Evolutionary conservation across 2,113 vertebrate genomes (phyloP).

Genomic region (Buteo buteo): DNA sequence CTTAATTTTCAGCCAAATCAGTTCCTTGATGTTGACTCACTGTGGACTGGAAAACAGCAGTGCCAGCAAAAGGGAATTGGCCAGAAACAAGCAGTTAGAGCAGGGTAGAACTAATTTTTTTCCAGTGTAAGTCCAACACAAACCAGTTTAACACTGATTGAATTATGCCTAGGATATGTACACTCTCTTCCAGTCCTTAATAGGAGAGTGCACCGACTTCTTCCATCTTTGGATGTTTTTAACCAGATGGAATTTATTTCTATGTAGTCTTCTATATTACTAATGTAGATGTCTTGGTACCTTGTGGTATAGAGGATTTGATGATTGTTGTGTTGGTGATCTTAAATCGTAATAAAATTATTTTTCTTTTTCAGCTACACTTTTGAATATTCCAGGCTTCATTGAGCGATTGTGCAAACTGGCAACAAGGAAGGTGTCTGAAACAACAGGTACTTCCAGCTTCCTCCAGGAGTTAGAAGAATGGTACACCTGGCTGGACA

Average conservation of each 20-base stretch:
- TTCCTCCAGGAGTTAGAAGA: conserved; percentile 96
- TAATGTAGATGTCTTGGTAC: not conserved
- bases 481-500: conserved; percentile 98
- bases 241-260: not conserved
- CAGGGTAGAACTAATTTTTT: not conserved
- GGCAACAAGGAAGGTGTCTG: conserved; percentile 93
- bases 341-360: not conserved
- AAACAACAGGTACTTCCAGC: conserved; percentile 87
- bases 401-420: conserved; percentile 94
- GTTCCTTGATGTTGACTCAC: not conserved
- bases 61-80: not conserved
- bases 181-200: not conserved
- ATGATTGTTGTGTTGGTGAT: not conserved
- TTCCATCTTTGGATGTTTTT: not conserved
- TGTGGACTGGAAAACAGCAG: not conserved
- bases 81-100: not conserved
- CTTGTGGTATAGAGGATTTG: not conserved
- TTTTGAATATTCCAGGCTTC: conserved; percentile 95
- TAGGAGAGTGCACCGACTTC: not conserved
- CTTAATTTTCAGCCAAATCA: not conserved
- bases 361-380: conserved; percentile 78
- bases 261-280: not conserved
- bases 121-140: not conserved
- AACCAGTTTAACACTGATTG: not conserved
- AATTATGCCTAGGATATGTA: not conserved